Evolutionary conservation across 92 coral and sea anemone genomes (phyloP), one percentile per base, ranked within the genome.

Genomic region (Paragorgia papillata): DNA sequence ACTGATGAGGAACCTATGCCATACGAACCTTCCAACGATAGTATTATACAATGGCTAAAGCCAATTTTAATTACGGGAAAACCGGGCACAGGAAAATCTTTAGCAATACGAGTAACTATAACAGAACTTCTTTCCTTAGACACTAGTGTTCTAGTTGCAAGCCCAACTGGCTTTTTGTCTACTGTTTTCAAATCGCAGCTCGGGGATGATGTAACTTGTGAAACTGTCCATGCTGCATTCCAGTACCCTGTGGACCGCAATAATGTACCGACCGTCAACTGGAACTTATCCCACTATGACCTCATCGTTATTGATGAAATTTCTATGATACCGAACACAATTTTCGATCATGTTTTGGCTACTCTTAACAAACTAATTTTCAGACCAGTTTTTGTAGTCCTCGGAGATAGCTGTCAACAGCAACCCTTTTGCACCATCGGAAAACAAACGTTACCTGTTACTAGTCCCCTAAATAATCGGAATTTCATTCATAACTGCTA

Each of bases 171-270:
- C 1, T 69, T 80, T 1, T 15, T 80, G 0, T 31, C 71, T 0
- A 62, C 46, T 8, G 61, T 35, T 0, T 81, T 34, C 20, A 12
- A 50, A 2, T 12, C 55, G 15, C 26, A 24, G 3, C 31, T 81
- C 12, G 37, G 55, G 0, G 0, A 2, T 0, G 53, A 22, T 0
- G 50, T 81, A 7, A 8, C 0, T 8, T 1, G 40, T 1, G 60
- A 80, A 0, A 80, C 84, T 21, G 19, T 69, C 0, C 84, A 80
- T 19, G 25, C 73, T 1, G 53, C 84, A 1, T 80, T 69, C 17
- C 29, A 37, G 20, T 8, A 26, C 5, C 84, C 70, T 0, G 84
- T 80, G 0, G 1, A 21, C 18, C 3, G 8, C 2, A 9, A 50
- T 24, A 64, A 41, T 0, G 13, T 3, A 0, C 57, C 44, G 3